Base-by-base conservation (phyloP, 1,140 invertebrate species). In the Drosophila varians region DNA sequence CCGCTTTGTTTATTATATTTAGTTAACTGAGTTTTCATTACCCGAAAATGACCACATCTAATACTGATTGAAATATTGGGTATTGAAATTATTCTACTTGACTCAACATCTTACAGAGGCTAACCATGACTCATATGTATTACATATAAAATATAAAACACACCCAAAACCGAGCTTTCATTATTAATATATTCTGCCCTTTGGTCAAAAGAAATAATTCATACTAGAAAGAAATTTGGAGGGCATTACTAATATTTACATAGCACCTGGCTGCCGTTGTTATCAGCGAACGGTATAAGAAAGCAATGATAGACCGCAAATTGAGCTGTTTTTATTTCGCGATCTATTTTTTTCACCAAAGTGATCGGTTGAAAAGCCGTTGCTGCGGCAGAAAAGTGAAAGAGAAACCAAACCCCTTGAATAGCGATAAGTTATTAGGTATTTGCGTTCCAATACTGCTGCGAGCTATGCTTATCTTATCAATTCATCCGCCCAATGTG, bases 401-500 rank as follows among this genome's bases (percentile, higher is more conserved):
- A 69, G 64, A 69, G 65, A 69, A 69, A 69, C 51, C 52, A 12
- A 21, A 19, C 36, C 14, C 38, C 57, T 61, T 43, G 38, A 40
- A 21, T 14, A 4, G 45, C 46, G 58, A 66, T 64, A 42, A 65
- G 19, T 14, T 6, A 8, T 43, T 49, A 18, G 23, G 14, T 19
- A 11, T 43, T 31, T 61, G 18, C 5, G 25, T 38, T 25, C 38
- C 23, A 55, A 42, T 42, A 40, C 16, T 8, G 42, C 11, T 31
- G 16, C 3, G 19, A 36, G 18, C 9, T 3, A n/a, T 36, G 9
- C 47, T 54, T 73, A 73, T 73, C 69, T 73, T 73, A 73, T 73
- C 69, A 54, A 53, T 34, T 21, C 68, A 40, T 14, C 36, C 65
- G 62, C 42, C 26, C 40, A 16, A 14, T 58, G 54, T 19, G 54